phyloP scores from a whole-genome alignment of 2,888 invertebrate species.

The Drosophila suboccidentalis region DNA sequence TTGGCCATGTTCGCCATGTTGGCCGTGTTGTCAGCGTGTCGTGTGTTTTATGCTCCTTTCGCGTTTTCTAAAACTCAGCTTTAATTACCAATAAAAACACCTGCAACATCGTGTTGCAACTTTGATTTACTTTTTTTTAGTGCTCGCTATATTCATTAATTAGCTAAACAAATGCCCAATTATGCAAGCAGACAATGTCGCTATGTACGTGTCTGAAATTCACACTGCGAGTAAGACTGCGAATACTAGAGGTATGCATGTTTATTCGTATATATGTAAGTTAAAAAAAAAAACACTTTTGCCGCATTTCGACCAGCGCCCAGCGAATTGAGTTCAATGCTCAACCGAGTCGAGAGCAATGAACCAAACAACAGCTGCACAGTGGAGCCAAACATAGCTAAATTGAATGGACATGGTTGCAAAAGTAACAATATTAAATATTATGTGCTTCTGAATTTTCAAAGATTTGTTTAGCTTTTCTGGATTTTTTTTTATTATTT shows the following conservation, averaged over 20 bases:
- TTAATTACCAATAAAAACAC: constrained; percentile 33
- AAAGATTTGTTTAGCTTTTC: too few relatives aligned
- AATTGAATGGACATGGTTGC: background rate
- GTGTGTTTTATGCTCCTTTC: constrained; percentile 21
- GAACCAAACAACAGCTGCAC: constrained; percentile 43
- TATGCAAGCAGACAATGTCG: constrained; percentile 27
- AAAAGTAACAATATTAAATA: background rate
- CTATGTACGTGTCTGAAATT: background rate
- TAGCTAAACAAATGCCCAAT: constrained; percentile 44
- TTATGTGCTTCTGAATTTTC: too few relatives aligned
- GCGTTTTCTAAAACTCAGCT: constrained; percentile 19
- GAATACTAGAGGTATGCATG: constrained; percentile 20
- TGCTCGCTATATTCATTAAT: constrained; percentile 20
- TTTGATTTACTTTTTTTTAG: constrained; percentile 1
- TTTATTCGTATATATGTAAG: background rate
- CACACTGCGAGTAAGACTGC: constrained; percentile 1
- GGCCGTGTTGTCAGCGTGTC: constrained; percentile 14
- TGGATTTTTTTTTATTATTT: too few relatives aligned
- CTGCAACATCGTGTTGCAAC: constrained; percentile 25
- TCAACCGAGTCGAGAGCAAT: constrained; percentile 56
- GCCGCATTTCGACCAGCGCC: constrained; percentile 46
- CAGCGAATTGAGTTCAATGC: constrained; percentile 60
- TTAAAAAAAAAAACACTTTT: constrained; percentile 41
- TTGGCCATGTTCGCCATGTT: background rate
- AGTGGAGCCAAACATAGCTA: constrained; percentile 7